These are phyloP conservation scores for Cepaea nemoralis DNA, from an alignment of 1,140 invertebrate species.

Conservation along the genomic window DNA sequence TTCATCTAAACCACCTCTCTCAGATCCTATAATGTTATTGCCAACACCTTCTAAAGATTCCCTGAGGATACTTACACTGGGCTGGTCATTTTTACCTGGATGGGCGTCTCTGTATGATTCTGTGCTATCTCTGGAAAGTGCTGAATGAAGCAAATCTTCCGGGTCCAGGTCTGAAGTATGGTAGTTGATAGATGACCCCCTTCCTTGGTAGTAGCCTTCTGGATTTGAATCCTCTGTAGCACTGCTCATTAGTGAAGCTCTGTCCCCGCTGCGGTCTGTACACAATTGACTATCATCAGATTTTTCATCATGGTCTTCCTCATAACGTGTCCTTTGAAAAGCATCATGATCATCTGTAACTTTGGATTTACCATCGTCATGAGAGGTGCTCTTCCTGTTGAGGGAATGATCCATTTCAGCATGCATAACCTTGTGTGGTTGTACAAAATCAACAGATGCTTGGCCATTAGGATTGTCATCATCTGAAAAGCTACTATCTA, in stretches of 20 bases:
- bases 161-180: background rate
- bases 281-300: background rate
- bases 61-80: background rate
- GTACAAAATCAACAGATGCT: background rate
- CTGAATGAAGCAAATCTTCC: background rate
- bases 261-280: background rate
- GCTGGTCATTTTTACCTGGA: background rate
- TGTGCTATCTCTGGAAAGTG: background rate
- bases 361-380: background rate
- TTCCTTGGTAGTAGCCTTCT: background rate
- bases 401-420: background rate
- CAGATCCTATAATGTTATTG: background rate
- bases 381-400: background rate
- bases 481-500: conserved; percentile 10
- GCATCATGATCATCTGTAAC: background rate
- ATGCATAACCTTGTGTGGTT: background rate
- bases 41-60: background rate
- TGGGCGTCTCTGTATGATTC: background rate
- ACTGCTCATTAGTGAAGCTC: background rate
- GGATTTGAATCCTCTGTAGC: background rate
- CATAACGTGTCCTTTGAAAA: background rate
- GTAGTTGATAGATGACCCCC: background rate
- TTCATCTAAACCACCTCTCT: too few relatives aligned
- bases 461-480: background rate
- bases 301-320: background rate